These are phyloP conservation scores for Hormaphis cornu DNA, from an alignment of 1,140 invertebrate genomes.

Conservation along the genomic window DNA sequence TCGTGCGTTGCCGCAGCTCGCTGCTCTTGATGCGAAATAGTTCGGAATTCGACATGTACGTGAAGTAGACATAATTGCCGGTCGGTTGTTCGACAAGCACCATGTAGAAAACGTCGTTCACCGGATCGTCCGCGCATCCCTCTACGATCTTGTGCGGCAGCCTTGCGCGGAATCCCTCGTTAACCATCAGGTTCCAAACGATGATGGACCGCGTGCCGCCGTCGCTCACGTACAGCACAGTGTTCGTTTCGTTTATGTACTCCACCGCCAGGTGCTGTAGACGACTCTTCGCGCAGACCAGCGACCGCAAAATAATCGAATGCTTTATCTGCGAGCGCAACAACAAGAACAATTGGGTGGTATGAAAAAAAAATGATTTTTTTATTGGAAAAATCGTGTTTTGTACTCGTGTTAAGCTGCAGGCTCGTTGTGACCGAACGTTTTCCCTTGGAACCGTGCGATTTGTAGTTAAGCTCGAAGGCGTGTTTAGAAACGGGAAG, in stretches of 20 bases:
- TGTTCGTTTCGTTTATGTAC: conserved; percentile 45
- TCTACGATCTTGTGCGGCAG: background rate
- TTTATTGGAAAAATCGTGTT: no score
- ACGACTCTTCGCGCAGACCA: conserved; percentile 36
- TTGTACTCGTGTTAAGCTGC: no score
- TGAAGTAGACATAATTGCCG: background rate
- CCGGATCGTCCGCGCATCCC: background rate
- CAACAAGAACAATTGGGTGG: no score
- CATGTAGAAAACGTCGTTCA: background rate
- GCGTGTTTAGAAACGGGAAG: no score
- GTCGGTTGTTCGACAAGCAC: background rate
- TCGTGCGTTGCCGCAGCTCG: background rate
- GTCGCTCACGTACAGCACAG: conserved; percentile 54
- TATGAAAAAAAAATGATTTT: no score
- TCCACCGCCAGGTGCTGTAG: conserved; percentile 54
- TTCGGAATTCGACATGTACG: background rate
- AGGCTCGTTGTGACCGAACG: no score
- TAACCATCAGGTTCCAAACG: conserved; percentile 51
- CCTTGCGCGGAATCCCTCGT: conserved; percentile 41
- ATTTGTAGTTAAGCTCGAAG: no score
- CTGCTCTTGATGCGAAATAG: background rate
- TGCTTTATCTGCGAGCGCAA: background rate
- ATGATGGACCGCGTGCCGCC: conserved; percentile 51
- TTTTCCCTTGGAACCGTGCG: no score
- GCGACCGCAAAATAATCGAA: background rate